Evolutionary conservation across 1,140 invertebrate genomes (phyloP).

Genomic region (Cydia strobilella): DNA sequence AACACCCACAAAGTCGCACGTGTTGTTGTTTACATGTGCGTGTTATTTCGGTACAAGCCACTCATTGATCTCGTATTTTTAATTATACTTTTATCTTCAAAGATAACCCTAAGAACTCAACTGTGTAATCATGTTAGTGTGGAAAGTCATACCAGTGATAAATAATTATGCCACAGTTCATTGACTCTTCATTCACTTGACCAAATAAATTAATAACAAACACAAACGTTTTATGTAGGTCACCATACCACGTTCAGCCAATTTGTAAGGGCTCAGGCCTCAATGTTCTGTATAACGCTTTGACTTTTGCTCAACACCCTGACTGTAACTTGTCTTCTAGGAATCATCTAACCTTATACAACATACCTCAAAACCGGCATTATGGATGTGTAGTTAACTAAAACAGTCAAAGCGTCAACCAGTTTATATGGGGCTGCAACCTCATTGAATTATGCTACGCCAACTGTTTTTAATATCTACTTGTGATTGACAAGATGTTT

Average conservation of each 20-base stretch:
- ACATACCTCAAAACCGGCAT: too few species aligned
- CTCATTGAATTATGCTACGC: not conserved
- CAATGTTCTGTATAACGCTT: too few species aligned
- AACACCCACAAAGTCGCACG: not conserved
- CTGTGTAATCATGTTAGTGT: not conserved
- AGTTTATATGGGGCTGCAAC: too few species aligned
- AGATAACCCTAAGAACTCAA: not conserved
- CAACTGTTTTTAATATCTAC: not conserved
- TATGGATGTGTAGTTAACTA: too few species aligned
- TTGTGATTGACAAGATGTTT: not conserved
- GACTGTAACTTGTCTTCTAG: too few species aligned
- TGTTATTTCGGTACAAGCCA: not conserved
- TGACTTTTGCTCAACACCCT: too few species aligned
- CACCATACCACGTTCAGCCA: too few species aligned
- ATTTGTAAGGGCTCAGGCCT: too few species aligned
- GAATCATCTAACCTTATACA: too few species aligned
- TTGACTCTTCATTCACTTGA: not conserved
- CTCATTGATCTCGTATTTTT: not conserved
- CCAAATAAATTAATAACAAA: not conserved
- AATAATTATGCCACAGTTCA: constrained; percentile 16
- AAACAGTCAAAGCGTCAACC: too few species aligned
- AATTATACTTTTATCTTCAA: not conserved
- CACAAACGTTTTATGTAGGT: too few species aligned
- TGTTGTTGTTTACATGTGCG: not conserved
- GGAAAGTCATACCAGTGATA: not conserved